phyloP scores from a whole-genome alignment of 2,888 invertebrate species.

The Lampropteryx suffumata region DNA sequence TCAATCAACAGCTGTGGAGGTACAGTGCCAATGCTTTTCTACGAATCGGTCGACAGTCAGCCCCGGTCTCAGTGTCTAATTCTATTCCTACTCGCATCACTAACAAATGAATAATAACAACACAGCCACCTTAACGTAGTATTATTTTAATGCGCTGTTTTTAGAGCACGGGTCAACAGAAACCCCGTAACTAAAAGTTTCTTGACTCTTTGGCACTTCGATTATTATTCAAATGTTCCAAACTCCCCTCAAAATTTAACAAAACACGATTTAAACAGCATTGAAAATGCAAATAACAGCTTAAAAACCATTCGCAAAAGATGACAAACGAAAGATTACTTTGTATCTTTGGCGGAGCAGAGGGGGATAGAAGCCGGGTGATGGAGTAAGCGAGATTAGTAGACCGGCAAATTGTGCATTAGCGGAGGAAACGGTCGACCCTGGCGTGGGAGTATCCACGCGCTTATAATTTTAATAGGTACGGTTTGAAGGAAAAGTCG shows the following conservation, averaged over 20 bases:
- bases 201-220: background rate
- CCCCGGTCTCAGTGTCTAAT: too few relatives aligned
- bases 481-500: background rate
- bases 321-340: slow-evolving; percentile 43
- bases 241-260: slow-evolving; percentile 12
- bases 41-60: too few relatives aligned
- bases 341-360: slow-evolving; percentile 30
- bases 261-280: slow-evolving; percentile 18
- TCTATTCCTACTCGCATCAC: too few relatives aligned
- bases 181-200: too few relatives aligned
- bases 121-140: too few relatives aligned
- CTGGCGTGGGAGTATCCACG: background rate
- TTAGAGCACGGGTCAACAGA: too few relatives aligned
- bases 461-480: background rate
- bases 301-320: slow-evolving; percentile 33
- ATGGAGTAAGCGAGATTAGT: slow-evolving; percentile 42
- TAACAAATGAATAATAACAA: too few relatives aligned
- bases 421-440: slow-evolving; percentile 20
- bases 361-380: slow-evolving; percentile 9
- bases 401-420: slow-evolving; percentile 60
- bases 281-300: slow-evolving; percentile 29
- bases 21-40: too few relatives aligned
- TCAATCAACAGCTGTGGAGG: too few relatives aligned
- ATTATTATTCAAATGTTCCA: slow-evolving; percentile 7
- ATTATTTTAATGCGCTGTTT: too few relatives aligned